These are phyloP conservation scores for Fulmarus glacialis DNA, from an alignment of 2,113 vertebrate species.

Conservation along the genomic window DNA sequence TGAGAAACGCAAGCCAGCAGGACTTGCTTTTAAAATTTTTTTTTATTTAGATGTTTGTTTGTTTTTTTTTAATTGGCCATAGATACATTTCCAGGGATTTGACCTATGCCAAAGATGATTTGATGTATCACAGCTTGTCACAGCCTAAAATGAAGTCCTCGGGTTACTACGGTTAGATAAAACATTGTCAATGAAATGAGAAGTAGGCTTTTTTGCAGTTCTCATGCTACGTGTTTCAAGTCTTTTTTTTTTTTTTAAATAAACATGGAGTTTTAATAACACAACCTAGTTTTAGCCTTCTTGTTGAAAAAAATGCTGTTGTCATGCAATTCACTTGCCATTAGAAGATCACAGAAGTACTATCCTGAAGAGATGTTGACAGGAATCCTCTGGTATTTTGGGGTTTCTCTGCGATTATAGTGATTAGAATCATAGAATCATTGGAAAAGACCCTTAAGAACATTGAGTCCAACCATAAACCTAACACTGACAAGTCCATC, in stretches of 20 bases:
- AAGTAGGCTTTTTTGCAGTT: neutral
- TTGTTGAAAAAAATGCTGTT: neutral
- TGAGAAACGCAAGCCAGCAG: constrained; percentile 38
- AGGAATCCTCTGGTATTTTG: neutral
- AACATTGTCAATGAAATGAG: neutral
- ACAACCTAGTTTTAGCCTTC: neutral
- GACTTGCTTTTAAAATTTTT: neutral
- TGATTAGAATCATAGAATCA: neutral
- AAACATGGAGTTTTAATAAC: neutral
- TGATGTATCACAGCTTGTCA: constrained; percentile 4
- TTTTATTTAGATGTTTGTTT: constrained; percentile 38
- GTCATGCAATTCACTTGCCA: neutral
- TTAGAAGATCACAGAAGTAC: neutral
- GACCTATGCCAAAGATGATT: constrained; percentile 37
- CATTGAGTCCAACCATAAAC: no score
- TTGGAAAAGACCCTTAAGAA: no score
- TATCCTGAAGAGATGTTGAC: neutral
- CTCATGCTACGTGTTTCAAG: neutral
- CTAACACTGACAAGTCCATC: no score
- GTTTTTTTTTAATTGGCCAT: constrained; percentile 47
- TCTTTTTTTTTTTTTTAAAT: neutral
- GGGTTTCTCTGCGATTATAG: neutral
- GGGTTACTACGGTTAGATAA: neutral
- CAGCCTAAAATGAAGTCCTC: neutral
- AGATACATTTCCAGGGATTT: constrained; percentile 24